Conservation (phyloP, 2,888 invertebrate species). For the Ligdia adustata region DNA sequence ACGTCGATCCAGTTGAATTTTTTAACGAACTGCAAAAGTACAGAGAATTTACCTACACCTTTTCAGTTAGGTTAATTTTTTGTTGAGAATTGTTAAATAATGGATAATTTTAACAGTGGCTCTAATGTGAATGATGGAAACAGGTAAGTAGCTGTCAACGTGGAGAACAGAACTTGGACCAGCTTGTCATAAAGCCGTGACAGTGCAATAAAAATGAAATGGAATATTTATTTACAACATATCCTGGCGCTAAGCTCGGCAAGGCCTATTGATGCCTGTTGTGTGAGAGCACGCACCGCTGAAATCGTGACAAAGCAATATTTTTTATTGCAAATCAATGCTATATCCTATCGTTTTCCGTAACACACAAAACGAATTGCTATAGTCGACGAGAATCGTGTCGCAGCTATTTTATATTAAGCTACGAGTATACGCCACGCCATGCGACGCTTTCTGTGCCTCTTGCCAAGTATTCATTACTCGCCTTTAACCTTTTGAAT, state of each 20-base stretch:
- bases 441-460: conserved; percentile 39
- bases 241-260: conserved; percentile 41
- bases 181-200: conserved; percentile 19
- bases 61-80: conserved; percentile 1
- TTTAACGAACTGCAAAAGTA: conserved; percentile 28
- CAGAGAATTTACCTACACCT: conserved; percentile 6
- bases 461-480: conserved; percentile 43
- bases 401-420: conserved; percentile 47
- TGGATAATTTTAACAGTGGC: background rate
- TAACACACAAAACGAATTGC: conserved; percentile 66
- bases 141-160: conserved; percentile 16
- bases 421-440: conserved; percentile 35
- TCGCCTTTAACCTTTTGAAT: conserved; percentile 29
- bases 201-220: conserved; percentile 40
- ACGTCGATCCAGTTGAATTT: conserved; percentile 30
- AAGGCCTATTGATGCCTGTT: conserved; percentile 43
- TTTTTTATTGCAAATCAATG: conserved; percentile 75
- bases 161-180: conserved; percentile 29
- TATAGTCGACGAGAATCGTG: conserved; percentile 52
- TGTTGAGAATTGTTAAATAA: conserved; percentile 3
- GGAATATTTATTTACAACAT: conserved; percentile 42
- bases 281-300: conserved; percentile 57
- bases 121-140: conserved; percentile 3
- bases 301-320: conserved; percentile 69
- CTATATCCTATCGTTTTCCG: conserved; percentile 61